Conservation (phyloP, 2,113 vertebrate species). For the Illadopsis cleaveri region DNA sequence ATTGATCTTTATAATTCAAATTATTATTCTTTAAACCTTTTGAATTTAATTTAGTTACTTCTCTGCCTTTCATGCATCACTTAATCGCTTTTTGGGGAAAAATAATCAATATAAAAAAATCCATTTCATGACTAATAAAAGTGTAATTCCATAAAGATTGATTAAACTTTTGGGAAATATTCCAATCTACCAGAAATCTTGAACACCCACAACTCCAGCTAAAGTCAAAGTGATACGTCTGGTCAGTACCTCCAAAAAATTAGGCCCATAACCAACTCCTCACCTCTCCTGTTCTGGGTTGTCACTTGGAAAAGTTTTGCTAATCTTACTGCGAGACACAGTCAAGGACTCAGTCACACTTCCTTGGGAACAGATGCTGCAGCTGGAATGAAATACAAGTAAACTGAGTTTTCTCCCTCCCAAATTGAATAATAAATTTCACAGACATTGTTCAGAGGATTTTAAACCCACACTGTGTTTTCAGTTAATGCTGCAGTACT, state of each 20-base stretch:
- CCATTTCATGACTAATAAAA: background rate
- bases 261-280: background rate
- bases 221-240: background rate
- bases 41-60: constrained; percentile 46
- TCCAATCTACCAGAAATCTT: background rate
- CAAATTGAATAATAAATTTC: background rate
- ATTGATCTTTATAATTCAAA: constrained; percentile 44
- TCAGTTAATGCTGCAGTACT: background rate
- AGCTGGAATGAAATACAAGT: background rate
- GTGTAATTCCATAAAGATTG: background rate
- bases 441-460: background rate
- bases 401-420: background rate
- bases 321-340: background rate
- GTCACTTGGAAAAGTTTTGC: background rate
- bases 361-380: background rate
- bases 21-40: background rate
- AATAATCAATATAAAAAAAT: constrained; percentile 39
- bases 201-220: background rate
- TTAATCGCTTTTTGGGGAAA: constrained; percentile 7
- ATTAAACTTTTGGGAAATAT: background rate
- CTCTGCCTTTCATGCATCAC: constrained; percentile 27
- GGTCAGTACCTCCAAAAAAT: background rate
- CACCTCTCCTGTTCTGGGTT: background rate
- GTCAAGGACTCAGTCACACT: background rate
- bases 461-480: background rate